phyloP scores from a whole-genome alignment of 1,140 invertebrate species.

The Yoshiicerus persimilis region DNA sequence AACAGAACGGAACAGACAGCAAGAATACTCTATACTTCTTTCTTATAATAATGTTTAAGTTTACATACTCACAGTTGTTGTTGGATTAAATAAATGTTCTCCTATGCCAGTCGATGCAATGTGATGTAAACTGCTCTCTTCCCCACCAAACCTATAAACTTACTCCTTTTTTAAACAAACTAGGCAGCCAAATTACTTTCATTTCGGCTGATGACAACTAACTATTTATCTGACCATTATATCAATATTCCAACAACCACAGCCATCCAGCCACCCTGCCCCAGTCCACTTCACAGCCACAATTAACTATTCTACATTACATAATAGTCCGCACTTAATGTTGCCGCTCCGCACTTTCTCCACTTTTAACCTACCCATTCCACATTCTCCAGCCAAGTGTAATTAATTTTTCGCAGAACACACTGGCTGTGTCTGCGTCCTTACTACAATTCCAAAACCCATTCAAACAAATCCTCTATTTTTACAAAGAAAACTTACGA shows the following conservation, averaged over 20 bases:
- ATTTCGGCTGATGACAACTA: neutral
- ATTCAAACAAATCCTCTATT: neutral
- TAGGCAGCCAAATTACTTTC: neutral
- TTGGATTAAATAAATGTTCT: neutral
- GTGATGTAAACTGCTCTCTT: neutral
- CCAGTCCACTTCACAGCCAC: neutral
- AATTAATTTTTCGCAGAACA: neutral
- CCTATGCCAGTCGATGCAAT: neutral
- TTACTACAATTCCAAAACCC: neutral
- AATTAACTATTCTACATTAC: neutral
- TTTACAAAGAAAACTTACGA: no score
- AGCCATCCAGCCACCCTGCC: neutral
- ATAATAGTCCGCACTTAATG: neutral
- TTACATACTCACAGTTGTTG: neutral
- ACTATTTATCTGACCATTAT: neutral
- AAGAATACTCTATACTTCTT: neutral
- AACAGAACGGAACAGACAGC: neutral
- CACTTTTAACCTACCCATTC: neutral
- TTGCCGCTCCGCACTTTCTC: neutral
- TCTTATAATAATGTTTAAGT: neutral
- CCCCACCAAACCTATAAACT: no score
- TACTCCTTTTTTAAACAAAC: neutral
- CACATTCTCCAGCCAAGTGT: neutral
- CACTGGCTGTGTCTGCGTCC: no score
- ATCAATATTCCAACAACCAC: neutral